Percentiles rank a stretch among this genome's conserved stretches.
Evolutionary conservation across 2,888 invertebrate species (phyloP).

Genomic region (Phalangium opilio): DNA sequence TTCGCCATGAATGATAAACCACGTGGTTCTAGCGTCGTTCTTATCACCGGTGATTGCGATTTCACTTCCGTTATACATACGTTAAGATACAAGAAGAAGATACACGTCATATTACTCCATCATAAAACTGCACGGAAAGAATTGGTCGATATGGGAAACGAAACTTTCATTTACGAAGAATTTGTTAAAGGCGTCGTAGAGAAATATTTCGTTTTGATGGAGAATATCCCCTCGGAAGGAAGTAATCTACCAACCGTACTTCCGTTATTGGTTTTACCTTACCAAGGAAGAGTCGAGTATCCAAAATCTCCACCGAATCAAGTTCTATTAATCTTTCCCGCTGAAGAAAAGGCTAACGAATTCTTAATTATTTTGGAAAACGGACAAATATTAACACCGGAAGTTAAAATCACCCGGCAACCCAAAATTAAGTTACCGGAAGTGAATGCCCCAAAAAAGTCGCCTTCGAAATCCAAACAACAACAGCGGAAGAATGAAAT

Average conservation of each 20-base stretch:
- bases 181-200: slow-evolving; percentile 9
- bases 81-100: slow-evolving; percentile 11
- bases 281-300: too few relatives aligned
- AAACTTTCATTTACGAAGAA: slow-evolving; percentile 9
- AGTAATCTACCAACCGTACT: not conserved
- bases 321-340: too few relatives aligned
- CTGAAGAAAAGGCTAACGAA: too few relatives aligned
- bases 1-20: slow-evolving; percentile 60
- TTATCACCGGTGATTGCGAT: slow-evolving; percentile 25
- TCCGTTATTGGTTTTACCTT: too few relatives aligned
- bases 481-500: too few relatives aligned
- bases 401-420: too few relatives aligned
- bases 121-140: slow-evolving; percentile 7
- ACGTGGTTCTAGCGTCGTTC: slow-evolving; percentile 31
- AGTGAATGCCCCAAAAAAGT: too few relatives aligned
- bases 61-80: slow-evolving; percentile 11
- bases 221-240: not conserved
- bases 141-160: slow-evolving; percentile 9
- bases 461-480: too few relatives aligned
- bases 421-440: too few relatives aligned
- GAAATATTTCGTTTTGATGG: not conserved
- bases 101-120: slow-evolving; percentile 15
- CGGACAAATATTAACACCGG: too few relatives aligned
- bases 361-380: too few relatives aligned
- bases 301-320: too few relatives aligned